phyloP scores from a whole-genome alignment of 2,113 vertebrate genomes.

The Columbina picui region DNA sequence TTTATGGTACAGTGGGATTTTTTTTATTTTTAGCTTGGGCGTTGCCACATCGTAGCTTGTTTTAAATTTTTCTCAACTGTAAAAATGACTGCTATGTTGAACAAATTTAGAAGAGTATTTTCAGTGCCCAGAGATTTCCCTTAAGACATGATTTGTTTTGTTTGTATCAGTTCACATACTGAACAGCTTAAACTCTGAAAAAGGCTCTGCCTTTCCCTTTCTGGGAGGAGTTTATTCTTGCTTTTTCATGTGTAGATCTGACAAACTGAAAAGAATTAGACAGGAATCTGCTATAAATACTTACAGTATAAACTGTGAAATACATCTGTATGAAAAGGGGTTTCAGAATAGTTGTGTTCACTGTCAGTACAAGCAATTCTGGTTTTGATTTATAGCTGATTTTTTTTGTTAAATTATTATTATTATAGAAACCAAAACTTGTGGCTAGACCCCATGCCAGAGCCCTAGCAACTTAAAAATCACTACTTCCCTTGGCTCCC shows the following conservation, averaged over 20 bases:
- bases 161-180: constrained; percentile 7
- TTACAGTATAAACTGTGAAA: background rate
- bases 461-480: background rate
- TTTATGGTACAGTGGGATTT: constrained; percentile 5
- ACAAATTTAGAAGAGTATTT: constrained; percentile 38
- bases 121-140: constrained; percentile 6
- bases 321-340: background rate
- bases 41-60: background rate
- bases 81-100: constrained; percentile 42
- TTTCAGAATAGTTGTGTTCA: background rate
- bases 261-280: constrained; percentile 14
- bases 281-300: background rate
- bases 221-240: constrained; percentile 17
- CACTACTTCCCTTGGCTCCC: background rate
- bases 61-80: constrained; percentile 24
- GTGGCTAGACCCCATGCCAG: background rate
- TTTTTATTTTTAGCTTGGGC: background rate
- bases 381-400: background rate
- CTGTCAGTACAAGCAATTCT: background rate
- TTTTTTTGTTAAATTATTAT: background rate
- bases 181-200: constrained; percentile 1
- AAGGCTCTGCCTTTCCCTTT: background rate
- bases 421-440: background rate
- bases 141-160: constrained; percentile 20
- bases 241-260: constrained; percentile 32